Evolutionary conservation across 2,888 invertebrate genomes (phyloP).

Genomic region (Teinopalpus imperialis): DNA sequence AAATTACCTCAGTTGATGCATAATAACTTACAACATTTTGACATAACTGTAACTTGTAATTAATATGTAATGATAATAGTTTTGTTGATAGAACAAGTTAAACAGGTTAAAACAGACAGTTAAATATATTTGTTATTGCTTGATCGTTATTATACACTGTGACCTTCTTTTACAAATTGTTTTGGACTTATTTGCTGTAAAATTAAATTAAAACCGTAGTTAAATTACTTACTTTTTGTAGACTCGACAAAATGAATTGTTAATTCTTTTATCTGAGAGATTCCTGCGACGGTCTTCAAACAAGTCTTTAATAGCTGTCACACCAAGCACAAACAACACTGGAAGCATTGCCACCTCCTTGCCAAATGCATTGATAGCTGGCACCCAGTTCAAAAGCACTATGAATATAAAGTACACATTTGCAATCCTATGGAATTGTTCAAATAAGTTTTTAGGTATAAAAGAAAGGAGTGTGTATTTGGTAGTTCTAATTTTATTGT

Average conservation of each 20-base stretch:
- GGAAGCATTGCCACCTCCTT: conserved; percentile 98
- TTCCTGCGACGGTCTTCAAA: conserved; percentile 96
- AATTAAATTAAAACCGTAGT: too few relatives aligned
- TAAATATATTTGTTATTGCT: neutral
- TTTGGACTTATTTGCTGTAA: too few relatives aligned
- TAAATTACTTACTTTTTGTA: conserved; percentile 88
- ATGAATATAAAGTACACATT: conserved; percentile 99
- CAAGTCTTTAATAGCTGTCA: conserved; percentile 96
- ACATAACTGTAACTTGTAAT: conserved; percentile 12
- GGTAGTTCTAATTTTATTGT: conserved; percentile 95
- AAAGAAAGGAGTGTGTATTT: conserved; percentile 97
- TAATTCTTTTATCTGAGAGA: conserved; percentile 95
- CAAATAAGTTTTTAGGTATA: conserved; percentile 96
- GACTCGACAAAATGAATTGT: conserved; percentile 95
- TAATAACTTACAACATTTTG: conserved; percentile 11
- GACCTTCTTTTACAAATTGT: too few relatives aligned
- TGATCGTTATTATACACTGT: too few relatives aligned
- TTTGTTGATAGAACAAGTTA: conserved; percentile 2
- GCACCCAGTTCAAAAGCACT: conserved; percentile 97
- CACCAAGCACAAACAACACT: conserved; percentile 95
- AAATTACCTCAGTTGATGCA: conserved; percentile 1
- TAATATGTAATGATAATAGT: conserved; percentile 11
- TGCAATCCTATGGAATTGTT: conserved; percentile 98
- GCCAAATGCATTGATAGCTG: conserved; percentile 96
- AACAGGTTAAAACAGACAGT: neutral